Percentiles rank a stretch among this genome's conserved stretches.
phyloP scores from a whole-genome alignment of 2,888 invertebrate species.

The Eurytoma californica region DNA sequence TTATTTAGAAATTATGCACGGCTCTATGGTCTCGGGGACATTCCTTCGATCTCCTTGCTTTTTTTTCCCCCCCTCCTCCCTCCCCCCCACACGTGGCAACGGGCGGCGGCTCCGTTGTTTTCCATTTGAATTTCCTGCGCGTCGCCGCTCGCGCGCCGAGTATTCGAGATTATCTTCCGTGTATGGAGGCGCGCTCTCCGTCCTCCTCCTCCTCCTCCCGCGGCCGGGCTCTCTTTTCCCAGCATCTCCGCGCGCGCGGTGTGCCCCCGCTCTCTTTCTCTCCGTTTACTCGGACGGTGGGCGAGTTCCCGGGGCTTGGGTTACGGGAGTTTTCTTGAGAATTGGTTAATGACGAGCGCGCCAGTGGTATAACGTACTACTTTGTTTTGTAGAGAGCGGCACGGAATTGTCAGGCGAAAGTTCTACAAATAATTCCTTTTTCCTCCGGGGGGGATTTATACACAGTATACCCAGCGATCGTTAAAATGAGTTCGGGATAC shows the following conservation, averaged over 20 bases:
- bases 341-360: conserved; percentile 52
- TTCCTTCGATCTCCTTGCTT: conserved; percentile 50
- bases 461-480: conserved; percentile 14
- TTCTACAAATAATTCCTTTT: conserved; percentile 55
- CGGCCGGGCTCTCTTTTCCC: background rate
- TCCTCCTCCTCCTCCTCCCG: background rate
- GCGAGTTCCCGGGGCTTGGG: conserved; percentile 42
- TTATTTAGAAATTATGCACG: conserved; percentile 56
- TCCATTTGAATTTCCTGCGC: conserved; percentile 56
- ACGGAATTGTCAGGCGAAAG: conserved; percentile 55
- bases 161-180: conserved; percentile 55
- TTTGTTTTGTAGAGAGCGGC: conserved; percentile 55
- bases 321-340: conserved; percentile 53
- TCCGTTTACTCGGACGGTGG: conserved; percentile 23
- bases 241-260: background rate
- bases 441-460: conserved; percentile 13
- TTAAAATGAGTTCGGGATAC: conserved; percentile 28
- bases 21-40: conserved; percentile 48
- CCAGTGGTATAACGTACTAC: conserved; percentile 48
- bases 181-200: conserved; percentile 41
- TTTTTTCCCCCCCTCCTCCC: conserved; percentile 1
- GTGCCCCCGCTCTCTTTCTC: conserved; percentile 5
- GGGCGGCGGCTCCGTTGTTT: conserved; percentile 49
- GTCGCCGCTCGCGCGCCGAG: conserved; percentile 30
- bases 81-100: conserved; percentile 30